Percentiles rank a stretch among this genome's conserved stretches.
phyloP scores from a whole-genome alignment of 37 sponge, comb jelly and placozoan genomes.

The Amphimedon queenslandica region DNA sequence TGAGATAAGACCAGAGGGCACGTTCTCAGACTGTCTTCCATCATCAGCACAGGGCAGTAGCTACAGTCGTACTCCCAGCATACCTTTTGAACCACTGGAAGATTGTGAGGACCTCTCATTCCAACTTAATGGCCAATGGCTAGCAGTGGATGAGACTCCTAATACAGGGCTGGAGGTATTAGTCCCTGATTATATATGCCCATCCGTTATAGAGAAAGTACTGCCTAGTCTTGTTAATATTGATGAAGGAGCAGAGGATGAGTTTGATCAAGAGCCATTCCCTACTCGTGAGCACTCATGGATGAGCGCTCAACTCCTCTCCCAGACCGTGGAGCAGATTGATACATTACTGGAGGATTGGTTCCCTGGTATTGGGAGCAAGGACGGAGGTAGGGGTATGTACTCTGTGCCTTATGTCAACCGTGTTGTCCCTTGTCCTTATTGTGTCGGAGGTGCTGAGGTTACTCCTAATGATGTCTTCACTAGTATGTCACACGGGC shows the following conservation, averaged over 20 bases:
- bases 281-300: constrained; percentile 42
- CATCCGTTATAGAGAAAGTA: constrained; percentile 20
- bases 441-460: constrained; percentile 61
- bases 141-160: constrained; percentile 60
- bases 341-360: constrained; percentile 90
- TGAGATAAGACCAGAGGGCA: constrained; percentile 53
- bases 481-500: not conserved
- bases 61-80: constrained; percentile 5
- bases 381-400: constrained; percentile 42
- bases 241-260: not conserved
- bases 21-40: constrained; percentile 46
- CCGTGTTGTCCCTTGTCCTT: constrained; percentile 84
- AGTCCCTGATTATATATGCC: constrained; percentile 64
- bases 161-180: constrained; percentile 68
- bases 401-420: constrained; percentile 62
- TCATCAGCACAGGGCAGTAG: constrained; percentile 20
- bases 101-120: constrained; percentile 60
- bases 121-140: constrained; percentile 52
- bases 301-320: constrained; percentile 76
- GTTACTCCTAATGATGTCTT: not conserved
- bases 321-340: constrained; percentile 51
- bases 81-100: constrained; percentile 50
- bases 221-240: not conserved
- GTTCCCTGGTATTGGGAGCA: constrained; percentile 80
- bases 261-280: not conserved